These are phyloP conservation scores for Pantherophis alleghaniensis DNA, from an alignment of 2,797 vertebrate genomes.

Conservation along the genomic window DNA sequence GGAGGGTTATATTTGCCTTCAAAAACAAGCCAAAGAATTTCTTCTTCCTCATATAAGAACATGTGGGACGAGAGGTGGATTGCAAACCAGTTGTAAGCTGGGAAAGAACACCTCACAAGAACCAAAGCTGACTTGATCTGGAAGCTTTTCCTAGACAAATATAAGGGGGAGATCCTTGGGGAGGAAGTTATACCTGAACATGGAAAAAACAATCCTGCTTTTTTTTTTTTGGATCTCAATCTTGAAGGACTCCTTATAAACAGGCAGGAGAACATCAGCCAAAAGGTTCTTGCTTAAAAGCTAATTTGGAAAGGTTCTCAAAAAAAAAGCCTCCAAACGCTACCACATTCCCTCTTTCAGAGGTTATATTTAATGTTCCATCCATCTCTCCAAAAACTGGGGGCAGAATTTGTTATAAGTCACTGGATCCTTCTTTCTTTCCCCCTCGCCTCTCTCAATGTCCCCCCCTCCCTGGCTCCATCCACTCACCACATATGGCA, in stretches of 20 bases:
- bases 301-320: not conserved
- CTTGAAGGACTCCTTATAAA: not conserved
- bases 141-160: not conserved
- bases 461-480: constrained; percentile 37
- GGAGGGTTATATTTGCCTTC: not conserved
- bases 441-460: not conserved
- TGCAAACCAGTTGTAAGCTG: not conserved
- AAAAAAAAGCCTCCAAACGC: not conserved
- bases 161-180: not conserved
- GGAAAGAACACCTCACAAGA: not conserved
- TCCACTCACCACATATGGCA: constrained; percentile 69
- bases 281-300: not conserved
- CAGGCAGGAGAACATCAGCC: not conserved
- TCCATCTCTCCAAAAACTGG: not conserved
- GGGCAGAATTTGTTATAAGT: constrained; percentile 11
- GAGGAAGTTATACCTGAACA: not conserved
- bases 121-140: not conserved
- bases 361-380: not conserved
- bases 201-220: not conserved
- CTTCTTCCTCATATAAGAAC: not conserved
- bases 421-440: constrained; percentile 1
- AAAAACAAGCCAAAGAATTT: not conserved
- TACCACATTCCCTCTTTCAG: not conserved
- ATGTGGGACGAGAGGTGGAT: not conserved
- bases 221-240: not conserved